Conservation (phyloP, 2,888 invertebrate species). For the Amiota minor region DNA sequence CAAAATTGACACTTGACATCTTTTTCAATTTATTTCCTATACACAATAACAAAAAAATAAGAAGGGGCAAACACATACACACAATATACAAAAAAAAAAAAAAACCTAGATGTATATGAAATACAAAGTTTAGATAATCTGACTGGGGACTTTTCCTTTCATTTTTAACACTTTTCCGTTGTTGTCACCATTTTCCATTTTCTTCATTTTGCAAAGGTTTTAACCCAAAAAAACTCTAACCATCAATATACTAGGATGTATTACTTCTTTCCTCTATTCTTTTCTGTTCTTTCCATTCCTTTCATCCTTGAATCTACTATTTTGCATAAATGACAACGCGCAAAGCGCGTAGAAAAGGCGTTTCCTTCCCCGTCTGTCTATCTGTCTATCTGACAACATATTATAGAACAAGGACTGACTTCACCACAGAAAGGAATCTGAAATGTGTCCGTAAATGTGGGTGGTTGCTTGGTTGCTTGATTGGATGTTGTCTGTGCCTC, state of each 20-base stretch:
- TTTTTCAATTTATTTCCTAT: constrained; percentile 29
- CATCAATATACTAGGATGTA: no score
- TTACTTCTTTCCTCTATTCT: no score
- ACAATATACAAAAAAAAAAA: no score
- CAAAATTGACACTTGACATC: constrained; percentile 27
- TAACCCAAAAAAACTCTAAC: no score
- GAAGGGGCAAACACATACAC: background rate
- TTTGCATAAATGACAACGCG: constrained; percentile 60
- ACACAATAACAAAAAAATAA: constrained; percentile 3
- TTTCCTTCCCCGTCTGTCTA: constrained; percentile 38
- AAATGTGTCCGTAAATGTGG: constrained; percentile 3
- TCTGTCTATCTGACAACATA: constrained; percentile 2
- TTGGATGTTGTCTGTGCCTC: constrained; percentile 54
- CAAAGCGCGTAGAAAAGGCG: constrained; percentile 42
- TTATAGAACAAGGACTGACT: background rate
- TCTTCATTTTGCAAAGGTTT: no score
- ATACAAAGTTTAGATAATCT: no score
- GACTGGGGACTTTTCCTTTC: no score
- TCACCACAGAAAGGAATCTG: background rate
- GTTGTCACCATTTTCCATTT: no score
- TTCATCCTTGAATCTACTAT: constrained; percentile 34
- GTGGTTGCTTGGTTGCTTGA: constrained; percentile 33
- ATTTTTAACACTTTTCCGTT: no score
- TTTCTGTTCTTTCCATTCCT: no score
- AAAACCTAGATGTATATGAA: no score